These are phyloP conservation scores for Chaunax sp. DNA, from an alignment of 2,797 vertebrate species.

Conservation along the genomic window DNA sequence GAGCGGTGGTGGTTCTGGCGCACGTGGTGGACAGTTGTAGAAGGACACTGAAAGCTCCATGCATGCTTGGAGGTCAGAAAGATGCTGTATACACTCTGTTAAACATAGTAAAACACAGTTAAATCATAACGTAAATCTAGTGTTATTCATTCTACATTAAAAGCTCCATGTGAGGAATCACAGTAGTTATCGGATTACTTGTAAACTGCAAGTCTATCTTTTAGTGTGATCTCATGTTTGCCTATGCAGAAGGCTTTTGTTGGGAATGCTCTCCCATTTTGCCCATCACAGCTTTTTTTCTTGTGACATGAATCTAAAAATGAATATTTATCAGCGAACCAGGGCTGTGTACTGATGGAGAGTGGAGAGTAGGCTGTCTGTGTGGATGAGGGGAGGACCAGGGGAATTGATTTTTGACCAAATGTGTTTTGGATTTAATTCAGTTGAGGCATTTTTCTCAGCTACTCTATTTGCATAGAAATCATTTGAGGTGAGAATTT, in stretches of 20 bases:
- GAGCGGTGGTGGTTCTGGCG: constrained; percentile 41
- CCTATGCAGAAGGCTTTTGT: constrained; percentile 44
- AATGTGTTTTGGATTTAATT: constrained; percentile 87
- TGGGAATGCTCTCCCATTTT: constrained; percentile 73
- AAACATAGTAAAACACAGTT: constrained; percentile 26
- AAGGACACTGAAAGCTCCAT: constrained; percentile 55
- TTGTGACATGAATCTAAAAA: constrained; percentile 77
- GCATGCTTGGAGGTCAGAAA: constrained; percentile 45
- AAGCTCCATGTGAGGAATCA: constrained; percentile 37
- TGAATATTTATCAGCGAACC: constrained; percentile 88
- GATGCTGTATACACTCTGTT: constrained; percentile 40
- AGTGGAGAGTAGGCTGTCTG: constrained; percentile 61
- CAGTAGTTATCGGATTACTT: constrained; percentile 48
- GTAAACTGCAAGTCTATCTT: constrained; percentile 15
- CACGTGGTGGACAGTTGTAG: constrained; percentile 28
- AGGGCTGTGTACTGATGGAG: constrained; percentile 74
- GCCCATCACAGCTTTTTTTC: constrained; percentile 72
- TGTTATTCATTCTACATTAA: constrained; percentile 44
- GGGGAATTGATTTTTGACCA: constrained; percentile 90
- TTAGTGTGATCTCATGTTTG: constrained; percentile 20
- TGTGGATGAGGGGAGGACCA: constrained; percentile 55
- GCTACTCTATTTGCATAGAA: constrained; percentile 87
- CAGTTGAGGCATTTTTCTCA: constrained; percentile 73
- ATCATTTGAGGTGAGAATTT: constrained; percentile 87
- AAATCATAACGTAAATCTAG: constrained; percentile 43